Evolutionary conservation across 2,888 invertebrate genomes (phyloP).

Genomic region (Parasteatoda lunata): DNA sequence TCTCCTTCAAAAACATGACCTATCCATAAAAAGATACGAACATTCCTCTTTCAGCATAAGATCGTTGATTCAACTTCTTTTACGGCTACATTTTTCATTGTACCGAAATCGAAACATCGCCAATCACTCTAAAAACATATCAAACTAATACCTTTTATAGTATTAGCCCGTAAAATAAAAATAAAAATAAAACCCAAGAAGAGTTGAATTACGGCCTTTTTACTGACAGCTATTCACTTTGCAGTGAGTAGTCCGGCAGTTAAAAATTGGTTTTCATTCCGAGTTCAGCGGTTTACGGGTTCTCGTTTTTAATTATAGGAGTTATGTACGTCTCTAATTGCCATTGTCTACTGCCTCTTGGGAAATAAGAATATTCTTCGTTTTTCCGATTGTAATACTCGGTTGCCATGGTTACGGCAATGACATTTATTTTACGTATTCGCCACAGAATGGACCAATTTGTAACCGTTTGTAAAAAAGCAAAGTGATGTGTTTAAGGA

Average conservation of each 20-base stretch:
- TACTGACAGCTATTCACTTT: slow-evolving; percentile 41
- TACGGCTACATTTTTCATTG: slow-evolving; percentile 22
- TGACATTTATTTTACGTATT: slow-evolving; percentile 61
- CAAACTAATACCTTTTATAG: slow-evolving; percentile 18
- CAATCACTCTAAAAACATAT: slow-evolving; percentile 10
- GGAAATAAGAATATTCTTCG: slow-evolving; percentile 39
- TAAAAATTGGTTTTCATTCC: slow-evolving; percentile 49
- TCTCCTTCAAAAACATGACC: neutral
- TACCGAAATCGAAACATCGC: slow-evolving; percentile 18
- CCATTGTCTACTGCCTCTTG: slow-evolving; percentile 55
- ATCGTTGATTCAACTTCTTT: slow-evolving; percentile 31
- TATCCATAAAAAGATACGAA: slow-evolving; percentile 3
- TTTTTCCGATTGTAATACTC: slow-evolving; percentile 14
- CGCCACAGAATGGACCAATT: slow-evolving; percentile 34
- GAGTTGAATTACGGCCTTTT: neutral
- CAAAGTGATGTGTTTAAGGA: slow-evolving; percentile 12
- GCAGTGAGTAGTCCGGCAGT: slow-evolving; percentile 23
- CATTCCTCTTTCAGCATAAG: slow-evolving; percentile 26
- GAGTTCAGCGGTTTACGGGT: slow-evolving; percentile 42
- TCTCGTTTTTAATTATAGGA: slow-evolving; percentile 65
- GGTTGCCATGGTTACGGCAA: slow-evolving; percentile 43
- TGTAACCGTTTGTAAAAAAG: slow-evolving; percentile 44
- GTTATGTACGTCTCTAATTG: slow-evolving; percentile 62
- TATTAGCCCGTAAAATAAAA: neutral
- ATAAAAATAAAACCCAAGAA: neutral